These are phyloP conservation scores for Drosophila nasuta DNA, from an alignment of 1,140 invertebrate species.

Conservation along the genomic window DNA sequence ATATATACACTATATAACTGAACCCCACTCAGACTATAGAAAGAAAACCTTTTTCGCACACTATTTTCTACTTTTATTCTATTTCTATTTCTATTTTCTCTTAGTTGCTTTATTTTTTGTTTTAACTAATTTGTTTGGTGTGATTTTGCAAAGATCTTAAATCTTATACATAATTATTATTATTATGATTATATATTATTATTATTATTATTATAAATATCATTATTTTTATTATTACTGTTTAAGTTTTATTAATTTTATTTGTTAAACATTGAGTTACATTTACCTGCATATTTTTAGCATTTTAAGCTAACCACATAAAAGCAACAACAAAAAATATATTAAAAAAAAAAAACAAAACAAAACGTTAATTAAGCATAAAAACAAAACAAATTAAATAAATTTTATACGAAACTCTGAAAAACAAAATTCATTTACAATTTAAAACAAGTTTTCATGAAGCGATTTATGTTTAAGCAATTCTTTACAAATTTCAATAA, in stretches of 20 bases:
- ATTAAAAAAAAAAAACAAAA: constrained; percentile 33
- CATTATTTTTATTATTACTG: constrained; percentile 52
- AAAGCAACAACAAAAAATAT: constrained; percentile 34
- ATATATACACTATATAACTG: neutral
- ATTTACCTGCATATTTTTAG: constrained; percentile 73
- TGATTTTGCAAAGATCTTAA: constrained; percentile 78
- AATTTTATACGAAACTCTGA: constrained; percentile 58
- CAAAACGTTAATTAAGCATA: constrained; percentile 3
- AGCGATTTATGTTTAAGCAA: constrained; percentile 52
- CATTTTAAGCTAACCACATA: constrained; percentile 54
- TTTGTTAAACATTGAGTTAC: constrained; percentile 75
- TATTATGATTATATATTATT: constrained; percentile 65
- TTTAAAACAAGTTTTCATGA: constrained; percentile 26
- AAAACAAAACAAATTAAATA: constrained; percentile 49
- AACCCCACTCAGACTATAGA: constrained; percentile 2
- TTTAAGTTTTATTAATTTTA: constrained; percentile 55
- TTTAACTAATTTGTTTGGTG: constrained; percentile 72
- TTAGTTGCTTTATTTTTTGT: constrained; percentile 51
- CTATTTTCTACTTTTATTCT: constrained; percentile 8
- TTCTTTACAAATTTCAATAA: constrained; percentile 65
- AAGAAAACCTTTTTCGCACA: constrained; percentile 15
- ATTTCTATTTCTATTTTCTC: constrained; percentile 35
- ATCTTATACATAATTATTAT: constrained; percentile 64
- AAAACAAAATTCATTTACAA: constrained; percentile 38
- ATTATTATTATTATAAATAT: constrained; percentile 60